Evolutionary conservation across 2,888 invertebrate genomes (phyloP).

Genomic region (Ernsta delagoae): DNA sequence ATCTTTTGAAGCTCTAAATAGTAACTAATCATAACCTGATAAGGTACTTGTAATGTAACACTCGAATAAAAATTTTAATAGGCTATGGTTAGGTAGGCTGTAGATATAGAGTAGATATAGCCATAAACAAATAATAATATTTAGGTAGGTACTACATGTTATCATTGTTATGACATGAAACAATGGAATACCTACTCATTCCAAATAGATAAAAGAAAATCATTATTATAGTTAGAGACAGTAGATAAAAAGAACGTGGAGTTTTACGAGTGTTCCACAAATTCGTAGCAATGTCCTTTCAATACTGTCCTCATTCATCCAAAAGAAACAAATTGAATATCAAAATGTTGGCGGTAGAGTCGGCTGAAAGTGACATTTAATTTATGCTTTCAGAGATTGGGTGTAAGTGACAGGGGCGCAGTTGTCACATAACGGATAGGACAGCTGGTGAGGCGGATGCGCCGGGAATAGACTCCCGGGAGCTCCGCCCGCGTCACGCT

Average conservation of each 20-base stretch:
- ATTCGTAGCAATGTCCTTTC: background rate
- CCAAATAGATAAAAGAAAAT: too few species aligned
- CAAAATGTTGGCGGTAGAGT: conserved; percentile 47
- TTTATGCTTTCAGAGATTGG: conserved; percentile 67
- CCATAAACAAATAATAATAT: too few species aligned
- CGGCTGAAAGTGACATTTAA: conserved; percentile 64
- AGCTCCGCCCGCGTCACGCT: conserved; percentile 49
- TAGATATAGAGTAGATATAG: too few species aligned
- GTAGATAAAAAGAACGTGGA: background rate
- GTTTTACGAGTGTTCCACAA: background rate
- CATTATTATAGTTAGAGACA: too few species aligned
- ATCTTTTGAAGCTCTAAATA: too few species aligned
- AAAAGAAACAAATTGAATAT: conserved; percentile 38
- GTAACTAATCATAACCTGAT: too few species aligned
- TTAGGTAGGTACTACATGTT: too few species aligned
- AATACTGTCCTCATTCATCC: background rate
- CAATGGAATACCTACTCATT: too few species aligned
- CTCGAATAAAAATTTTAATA: too few species aligned
- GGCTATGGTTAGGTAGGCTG: too few species aligned
- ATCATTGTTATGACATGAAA: too few species aligned
- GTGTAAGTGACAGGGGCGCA: conserved; percentile 63
- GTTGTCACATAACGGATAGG: conserved; percentile 74
- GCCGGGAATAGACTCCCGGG: conserved; percentile 64
- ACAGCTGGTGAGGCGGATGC: conserved; percentile 79
- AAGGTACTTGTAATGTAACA: too few species aligned